Evolutionary conservation across 2,797 vertebrate species (phyloP).

Genomic region (Glyptemys insculpta): DNA sequence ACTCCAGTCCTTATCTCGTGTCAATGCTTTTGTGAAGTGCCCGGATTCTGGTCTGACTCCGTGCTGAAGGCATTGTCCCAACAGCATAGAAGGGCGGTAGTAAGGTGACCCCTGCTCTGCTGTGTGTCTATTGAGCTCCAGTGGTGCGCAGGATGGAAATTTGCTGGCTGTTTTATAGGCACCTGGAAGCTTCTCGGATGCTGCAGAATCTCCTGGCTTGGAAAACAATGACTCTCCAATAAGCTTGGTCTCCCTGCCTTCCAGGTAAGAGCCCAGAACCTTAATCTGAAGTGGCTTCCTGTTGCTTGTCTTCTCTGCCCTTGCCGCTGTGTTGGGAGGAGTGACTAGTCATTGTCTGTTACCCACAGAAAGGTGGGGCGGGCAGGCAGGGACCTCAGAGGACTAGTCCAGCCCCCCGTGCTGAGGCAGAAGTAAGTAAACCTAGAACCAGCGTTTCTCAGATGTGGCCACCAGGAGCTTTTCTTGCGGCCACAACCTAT

Average conservation of each 20-base stretch:
- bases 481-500: too few species aligned
- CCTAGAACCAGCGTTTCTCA: too few species aligned
- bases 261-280: slow-evolving; percentile 38
- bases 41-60: not conserved
- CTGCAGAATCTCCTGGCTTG: not conserved
- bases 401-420: not conserved
- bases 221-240: not conserved
- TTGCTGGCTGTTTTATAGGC: slow-evolving; percentile 6
- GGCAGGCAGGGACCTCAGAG: not conserved
- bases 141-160: not conserved
- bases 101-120: accelerated
- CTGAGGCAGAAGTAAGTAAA: not conserved
- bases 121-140: too few species aligned
- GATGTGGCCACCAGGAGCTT: too few species aligned
- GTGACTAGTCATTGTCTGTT: not conserved
- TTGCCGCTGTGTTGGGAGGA: not conserved
- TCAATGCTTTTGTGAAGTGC: not conserved
- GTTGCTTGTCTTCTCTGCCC: not conserved
- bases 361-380: not conserved
- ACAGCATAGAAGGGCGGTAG: not conserved
- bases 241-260: slow-evolving; percentile 48
- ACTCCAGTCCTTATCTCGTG: not conserved
- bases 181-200: not conserved
- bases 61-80: not conserved
- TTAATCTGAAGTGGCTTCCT: too few species aligned